Evolutionary conservation across 2,888 invertebrate genomes (phyloP), one percentile per base, ranked within the genome.

Genomic region (Athetis lepigone): DNA sequence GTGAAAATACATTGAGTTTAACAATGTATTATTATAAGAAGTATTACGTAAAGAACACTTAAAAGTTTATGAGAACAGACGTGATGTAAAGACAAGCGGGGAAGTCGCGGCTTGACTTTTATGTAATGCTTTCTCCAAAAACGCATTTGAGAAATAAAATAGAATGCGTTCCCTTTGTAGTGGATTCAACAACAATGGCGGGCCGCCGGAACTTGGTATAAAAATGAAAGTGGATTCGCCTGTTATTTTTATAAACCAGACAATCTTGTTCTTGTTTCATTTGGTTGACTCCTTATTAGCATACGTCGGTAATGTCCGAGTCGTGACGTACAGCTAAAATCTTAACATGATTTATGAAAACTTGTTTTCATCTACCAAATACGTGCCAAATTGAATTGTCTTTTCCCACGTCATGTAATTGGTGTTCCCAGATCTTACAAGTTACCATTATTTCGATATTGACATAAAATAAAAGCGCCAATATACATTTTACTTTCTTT

Each of bases 181-280:
- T 74, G 71, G 74, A 79, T 80, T 73, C 70, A 79, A 88, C 84
- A 90, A 94, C 92, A 93, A 93, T 93, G 81, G 88, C 77, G 63
- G 70, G 76, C 77, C 89, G 85, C 89, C 92, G 92, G 91, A 93
- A 91, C 92, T 92, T 80, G 73, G 84, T 90, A 90, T 86, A 92
- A 94, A 93, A 94, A 93, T 90, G 94, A 94, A 94, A 94, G 94
- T 94, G 93, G 92, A 92, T 88, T 90, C 85, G 90, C 91, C 84
- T 92, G 92, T 92, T 93, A 92, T 93, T 91, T 91, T 91, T 90
- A 90, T 90, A 90, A 92, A 92, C 88, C 88, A 82, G 92, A 88
- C 90, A 88, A 88, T 92, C 93, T 92, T 88, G 93, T 92, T 92
- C 91, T 91, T 87, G 92, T 92, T 92, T 90, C 84, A 85, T 88